Base-by-base conservation (phyloP, 2,888 invertebrate species). In the Amaurobius ferox region DNA sequence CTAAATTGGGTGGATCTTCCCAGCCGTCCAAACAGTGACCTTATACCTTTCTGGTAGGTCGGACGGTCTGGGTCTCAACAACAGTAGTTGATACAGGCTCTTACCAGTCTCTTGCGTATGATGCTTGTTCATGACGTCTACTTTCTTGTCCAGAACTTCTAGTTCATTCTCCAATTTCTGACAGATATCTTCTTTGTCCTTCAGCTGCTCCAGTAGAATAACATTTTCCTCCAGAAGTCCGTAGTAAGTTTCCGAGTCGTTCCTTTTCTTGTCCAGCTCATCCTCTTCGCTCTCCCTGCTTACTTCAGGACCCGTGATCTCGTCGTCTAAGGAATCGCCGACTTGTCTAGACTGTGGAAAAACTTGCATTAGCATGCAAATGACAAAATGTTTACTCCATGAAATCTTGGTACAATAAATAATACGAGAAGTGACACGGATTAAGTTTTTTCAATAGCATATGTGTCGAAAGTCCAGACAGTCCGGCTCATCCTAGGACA, bases 181-280 rank as follows among this genome's bases (percentile, higher is more conserved):
- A 89, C 91, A 91, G 66, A 91, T 90, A 48, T 91, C 91, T 90
- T 93, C 92, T 88, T 92, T 92, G 74, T 91, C 91, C 70, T 91
- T 90, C 55, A 93, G 89, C 83, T 91, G 90, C 78, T 91, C 91
- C 44, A 93, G 88, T 2, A 92, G 90, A 30, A 90, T 90, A 30
- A 93, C 91, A 86, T 92, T 92, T 87, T 92, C 92, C 88, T 93
- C 92, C 55, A 93, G 91, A 29, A 93, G 90, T 7, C 85, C 79
- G 81, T 92, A 91, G 88, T 92, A 93, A 87, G 92, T 92, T 9
- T 91, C 91, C 7, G 55, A 66, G 19, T 79, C 79, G 7, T 62
- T 76, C 29, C 76, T 76, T 1, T 19, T 44, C 13, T 71, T 71
- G 1, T 86, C 79, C 0, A 28, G 11, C 2, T 48, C 26, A 16